A percentile compares a stretch with the other conserved stretches of the same genome.
Evolutionary conservation across 2,888 invertebrate species (phyloP).

Genomic region (Dryobota labecula): DNA sequence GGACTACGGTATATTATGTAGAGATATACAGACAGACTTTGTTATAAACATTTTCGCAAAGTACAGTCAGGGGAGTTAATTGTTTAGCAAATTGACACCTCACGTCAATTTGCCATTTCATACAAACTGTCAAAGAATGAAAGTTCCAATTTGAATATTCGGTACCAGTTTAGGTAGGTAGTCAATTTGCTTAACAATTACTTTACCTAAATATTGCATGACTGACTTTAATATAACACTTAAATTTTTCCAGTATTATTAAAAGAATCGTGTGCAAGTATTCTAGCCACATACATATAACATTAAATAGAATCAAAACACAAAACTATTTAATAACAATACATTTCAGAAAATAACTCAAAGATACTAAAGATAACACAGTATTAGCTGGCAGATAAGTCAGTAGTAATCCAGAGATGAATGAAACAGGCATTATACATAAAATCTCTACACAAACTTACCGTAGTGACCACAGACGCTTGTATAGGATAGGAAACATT

Average conservation of each 20-base stretch:
- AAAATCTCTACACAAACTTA: neutral
- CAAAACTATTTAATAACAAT: too few species aligned
- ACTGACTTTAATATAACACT: neutral
- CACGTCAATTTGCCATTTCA: neutral
- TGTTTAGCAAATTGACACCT: neutral
- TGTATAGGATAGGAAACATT: slow-evolving; percentile 50
- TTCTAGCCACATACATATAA: neutral
- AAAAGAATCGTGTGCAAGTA: neutral
- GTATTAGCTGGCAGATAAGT: neutral
- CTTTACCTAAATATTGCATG: neutral
- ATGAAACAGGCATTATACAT: neutral
- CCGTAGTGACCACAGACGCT: neutral
- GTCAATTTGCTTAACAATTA: neutral
- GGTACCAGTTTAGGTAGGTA: neutral
- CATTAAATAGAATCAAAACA: neutral
- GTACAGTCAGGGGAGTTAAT: neutral
- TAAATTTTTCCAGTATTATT: neutral
- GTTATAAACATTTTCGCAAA: neutral
- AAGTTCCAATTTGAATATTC: neutral
- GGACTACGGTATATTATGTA: neutral
- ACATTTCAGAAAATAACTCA: neutral
- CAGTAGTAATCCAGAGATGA: neutral
- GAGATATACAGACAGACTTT: neutral
- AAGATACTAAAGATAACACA: neutral
- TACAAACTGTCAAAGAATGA: neutral